Conservation (phyloP, 2,888 invertebrate species). For the Drosophila anceps region DNA sequence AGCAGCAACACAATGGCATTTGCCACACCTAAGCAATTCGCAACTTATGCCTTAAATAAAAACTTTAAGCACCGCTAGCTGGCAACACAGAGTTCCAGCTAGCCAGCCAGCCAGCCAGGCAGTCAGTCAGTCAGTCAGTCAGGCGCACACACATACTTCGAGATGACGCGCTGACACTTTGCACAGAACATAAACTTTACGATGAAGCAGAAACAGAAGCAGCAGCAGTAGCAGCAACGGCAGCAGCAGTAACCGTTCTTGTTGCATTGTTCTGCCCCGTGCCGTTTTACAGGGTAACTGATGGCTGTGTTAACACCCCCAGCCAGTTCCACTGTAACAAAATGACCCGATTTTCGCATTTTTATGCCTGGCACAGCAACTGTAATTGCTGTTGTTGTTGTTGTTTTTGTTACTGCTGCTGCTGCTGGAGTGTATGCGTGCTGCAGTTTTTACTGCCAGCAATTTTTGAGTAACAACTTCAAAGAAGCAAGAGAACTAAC, state of each 20-base stretch:
- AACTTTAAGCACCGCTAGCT: constrained; percentile 44
- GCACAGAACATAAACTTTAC: constrained; percentile 58
- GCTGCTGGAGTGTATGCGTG: constrained; percentile 73
- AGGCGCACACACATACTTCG: constrained; percentile 46
- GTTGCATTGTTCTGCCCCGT: constrained; percentile 7
- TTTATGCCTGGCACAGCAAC: constrained; percentile 57
- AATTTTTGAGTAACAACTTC: constrained; percentile 44
- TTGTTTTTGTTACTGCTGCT: constrained; percentile 9
- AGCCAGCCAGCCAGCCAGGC: constrained; percentile 3
- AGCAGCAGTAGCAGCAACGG: constrained; percentile 8
- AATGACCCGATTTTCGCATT: constrained; percentile 77
- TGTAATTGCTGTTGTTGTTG: constrained; percentile 51
- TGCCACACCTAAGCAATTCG: constrained; percentile 36
- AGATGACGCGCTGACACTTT: constrained; percentile 62
- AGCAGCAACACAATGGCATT: neutral
- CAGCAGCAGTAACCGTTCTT: constrained; percentile 23
- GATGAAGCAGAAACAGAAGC: constrained; percentile 25
- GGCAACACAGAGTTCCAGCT: neutral
- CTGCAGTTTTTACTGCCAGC: constrained; percentile 77
- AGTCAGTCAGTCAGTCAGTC: constrained; percentile 12
- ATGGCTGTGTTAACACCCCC: constrained; percentile 44
- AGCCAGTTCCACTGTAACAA: constrained; percentile 33
- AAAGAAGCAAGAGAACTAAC: constrained; percentile 2
- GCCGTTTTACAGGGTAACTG: constrained; percentile 25
- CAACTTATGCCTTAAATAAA: constrained; percentile 45